Percentiles rank a stretch among this genome's conserved stretches.
Conservation (phyloP, 2,888 invertebrate species). For the Pterostichus niger region DNA sequence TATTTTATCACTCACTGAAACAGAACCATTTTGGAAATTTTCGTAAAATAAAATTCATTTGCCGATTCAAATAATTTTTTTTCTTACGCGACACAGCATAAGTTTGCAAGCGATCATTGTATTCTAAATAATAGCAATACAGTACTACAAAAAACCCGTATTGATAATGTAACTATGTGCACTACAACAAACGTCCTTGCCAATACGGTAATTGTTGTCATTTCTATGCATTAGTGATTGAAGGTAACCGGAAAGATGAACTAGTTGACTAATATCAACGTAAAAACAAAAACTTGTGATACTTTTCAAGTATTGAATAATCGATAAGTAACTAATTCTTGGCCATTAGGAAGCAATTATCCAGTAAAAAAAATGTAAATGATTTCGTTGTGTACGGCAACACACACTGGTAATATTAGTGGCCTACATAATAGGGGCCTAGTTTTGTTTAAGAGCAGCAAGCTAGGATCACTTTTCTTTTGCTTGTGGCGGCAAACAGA, state of each 20-base stretch:
- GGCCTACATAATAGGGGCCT: slow-evolving; percentile 43
- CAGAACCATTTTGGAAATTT: not conserved
- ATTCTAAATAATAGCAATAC: slow-evolving; percentile 27
- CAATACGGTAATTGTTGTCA: slow-evolving; percentile 46
- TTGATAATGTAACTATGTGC: slow-evolving; percentile 49
- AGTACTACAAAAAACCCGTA: slow-evolving; percentile 41
- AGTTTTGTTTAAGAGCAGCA: not conserved
- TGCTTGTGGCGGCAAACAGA: not conserved
- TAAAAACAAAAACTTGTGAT: slow-evolving; percentile 35
- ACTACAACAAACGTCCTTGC: slow-evolving; percentile 62
- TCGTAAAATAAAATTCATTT: not conserved
- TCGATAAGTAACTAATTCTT: slow-evolving; percentile 52
- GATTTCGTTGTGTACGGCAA: slow-evolving; percentile 18
- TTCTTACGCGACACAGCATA: not conserved
- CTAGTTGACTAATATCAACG: slow-evolving; percentile 59
- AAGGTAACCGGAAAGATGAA: slow-evolving; percentile 67
- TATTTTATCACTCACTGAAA: slow-evolving; percentile 4
- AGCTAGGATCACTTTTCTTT: not conserved
- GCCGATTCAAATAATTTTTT: not conserved
- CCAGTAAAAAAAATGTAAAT: slow-evolving; percentile 12
- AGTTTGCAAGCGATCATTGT: slow-evolving; percentile 12
- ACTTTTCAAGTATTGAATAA: slow-evolving; percentile 48
- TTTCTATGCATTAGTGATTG: slow-evolving; percentile 63
- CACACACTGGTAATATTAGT: slow-evolving; percentile 30
- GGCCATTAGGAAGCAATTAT: slow-evolving; percentile 16